A percentile compares a stretch with the other conserved stretches of the same genome.
Evolutionary conservation across 2,888 invertebrate genomes (phyloP).

Genomic region (Hydraecia micacea): DNA sequence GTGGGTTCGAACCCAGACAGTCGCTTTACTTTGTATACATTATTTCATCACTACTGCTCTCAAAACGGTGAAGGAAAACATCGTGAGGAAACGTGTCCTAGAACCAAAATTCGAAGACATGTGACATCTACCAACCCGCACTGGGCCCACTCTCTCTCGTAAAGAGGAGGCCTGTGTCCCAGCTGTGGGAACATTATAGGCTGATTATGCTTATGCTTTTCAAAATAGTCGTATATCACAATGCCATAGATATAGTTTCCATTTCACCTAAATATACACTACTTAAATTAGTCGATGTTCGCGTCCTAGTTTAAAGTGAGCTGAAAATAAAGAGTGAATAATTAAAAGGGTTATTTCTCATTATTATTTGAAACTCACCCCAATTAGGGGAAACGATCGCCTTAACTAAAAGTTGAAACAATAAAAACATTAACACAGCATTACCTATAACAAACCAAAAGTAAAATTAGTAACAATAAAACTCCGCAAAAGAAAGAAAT

Average conservation of each 20-base stretch:
- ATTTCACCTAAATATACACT: background rate
- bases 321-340: background rate
- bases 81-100: background rate
- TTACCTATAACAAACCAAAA: conserved; percentile 2
- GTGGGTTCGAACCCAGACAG: background rate
- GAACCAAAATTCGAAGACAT: background rate
- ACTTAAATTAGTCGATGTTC: background rate
- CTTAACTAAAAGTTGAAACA: conserved; percentile 8
- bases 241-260: no score
- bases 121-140: background rate
- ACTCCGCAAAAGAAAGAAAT: conserved; percentile 12
- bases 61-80: background rate
- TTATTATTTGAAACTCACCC: background rate
- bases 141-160: background rate
- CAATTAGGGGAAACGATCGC: background rate
- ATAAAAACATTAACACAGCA: conserved; percentile 8
- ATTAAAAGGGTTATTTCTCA: background rate
- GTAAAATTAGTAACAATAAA: conserved; percentile 30
- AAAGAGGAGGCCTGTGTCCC: background rate
- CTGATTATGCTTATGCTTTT: background rate
- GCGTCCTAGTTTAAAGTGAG: background rate
- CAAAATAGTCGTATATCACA: no score
- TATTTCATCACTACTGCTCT: background rate
- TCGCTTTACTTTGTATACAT: background rate
- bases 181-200: background rate